A percentile compares a stretch with the other conserved stretches of the same genome.
phyloP scores from a whole-genome alignment of 2,888 invertebrate species.

The Acrobasis suavella region DNA sequence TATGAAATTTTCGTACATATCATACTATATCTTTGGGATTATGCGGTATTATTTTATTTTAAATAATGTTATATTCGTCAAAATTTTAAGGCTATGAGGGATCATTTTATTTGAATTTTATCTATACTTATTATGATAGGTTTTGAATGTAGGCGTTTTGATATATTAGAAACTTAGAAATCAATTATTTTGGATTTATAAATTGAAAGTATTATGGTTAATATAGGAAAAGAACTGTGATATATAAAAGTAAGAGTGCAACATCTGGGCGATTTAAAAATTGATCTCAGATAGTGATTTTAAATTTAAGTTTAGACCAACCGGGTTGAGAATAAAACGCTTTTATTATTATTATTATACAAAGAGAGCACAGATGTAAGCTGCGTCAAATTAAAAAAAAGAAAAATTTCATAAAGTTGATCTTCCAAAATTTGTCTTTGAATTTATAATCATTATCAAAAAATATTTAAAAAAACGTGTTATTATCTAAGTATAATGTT shows the following conservation, averaged over 20 bases:
- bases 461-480: constrained; percentile 12
- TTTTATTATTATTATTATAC: background rate
- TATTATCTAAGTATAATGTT: constrained; percentile 8
- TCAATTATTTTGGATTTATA: constrained; percentile 52
- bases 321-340: constrained; percentile 34
- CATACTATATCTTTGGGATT: constrained; percentile 50
- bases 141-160: constrained; percentile 59
- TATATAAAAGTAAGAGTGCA: constrained; percentile 69
- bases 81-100: constrained; percentile 35
- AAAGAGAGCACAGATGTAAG: background rate
- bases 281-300: constrained; percentile 74
- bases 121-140: constrained; percentile 31
- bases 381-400: background rate
- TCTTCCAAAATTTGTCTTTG: constrained; percentile 2
- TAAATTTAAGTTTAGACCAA: constrained; percentile 44
- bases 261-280: constrained; percentile 68
- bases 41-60: constrained; percentile 32
- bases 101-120: constrained; percentile 35
- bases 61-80: constrained; percentile 33
- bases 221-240: constrained; percentile 77
- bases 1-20: constrained; percentile 71
- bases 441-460: constrained; percentile 28
- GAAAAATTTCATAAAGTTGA: background rate
- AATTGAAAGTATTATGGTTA: constrained; percentile 72
- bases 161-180: constrained; percentile 46